phyloP scores from a whole-genome alignment of 1,140 invertebrate genomes.

The Drosophila pallidifrons region DNA sequence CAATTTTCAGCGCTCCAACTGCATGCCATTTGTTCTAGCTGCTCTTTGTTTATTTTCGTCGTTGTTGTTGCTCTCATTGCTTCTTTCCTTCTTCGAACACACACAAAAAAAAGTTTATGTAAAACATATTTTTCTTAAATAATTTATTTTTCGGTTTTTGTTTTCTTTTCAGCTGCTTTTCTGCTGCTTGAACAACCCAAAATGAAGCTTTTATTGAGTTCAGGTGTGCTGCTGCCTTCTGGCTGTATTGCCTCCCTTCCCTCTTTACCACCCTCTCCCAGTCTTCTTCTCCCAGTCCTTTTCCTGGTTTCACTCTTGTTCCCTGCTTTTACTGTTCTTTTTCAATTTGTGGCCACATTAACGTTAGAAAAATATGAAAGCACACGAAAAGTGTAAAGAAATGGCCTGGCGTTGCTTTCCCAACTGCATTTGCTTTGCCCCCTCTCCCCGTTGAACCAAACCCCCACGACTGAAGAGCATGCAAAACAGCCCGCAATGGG shows the following conservation, averaged over 20 bases:
- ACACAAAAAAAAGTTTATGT: conserved; percentile 69
- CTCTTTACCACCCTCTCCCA: conserved; percentile 1
- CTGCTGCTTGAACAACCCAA: conserved; percentile 81
- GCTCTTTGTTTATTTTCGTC: conserved; percentile 50
- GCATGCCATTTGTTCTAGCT: conserved; percentile 79
- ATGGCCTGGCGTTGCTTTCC: conserved; percentile 60
- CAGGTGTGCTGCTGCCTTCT: conserved; percentile 59
- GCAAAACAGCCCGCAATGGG: conserved; percentile 42
- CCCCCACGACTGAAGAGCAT: conserved; percentile 13
- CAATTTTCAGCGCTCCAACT: conserved; percentile 81
- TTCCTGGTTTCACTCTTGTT: conserved; percentile 57
- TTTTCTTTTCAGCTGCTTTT: conserved; percentile 62
- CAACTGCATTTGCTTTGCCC: conserved; percentile 49
- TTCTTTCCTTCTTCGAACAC: conserved; percentile 18
- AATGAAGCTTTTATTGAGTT: conserved; percentile 83
- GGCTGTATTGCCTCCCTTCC: neutral
- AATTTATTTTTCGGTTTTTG: conserved; percentile 76
- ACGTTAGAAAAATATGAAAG: conserved; percentile 80
- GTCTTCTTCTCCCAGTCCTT: conserved; percentile 32
- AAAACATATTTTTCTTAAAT: conserved; percentile 84
- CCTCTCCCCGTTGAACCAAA: neutral
- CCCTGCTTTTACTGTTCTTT: conserved; percentile 61
- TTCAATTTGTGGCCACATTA: conserved; percentile 84
- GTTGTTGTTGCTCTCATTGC: conserved; percentile 7
- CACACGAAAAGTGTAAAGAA: conserved; percentile 80